Percentiles rank a stretch among this genome's conserved stretches.
Evolutionary conservation across 1,140 invertebrate species (phyloP).

Genomic region (Drosophila kikkawai): DNA sequence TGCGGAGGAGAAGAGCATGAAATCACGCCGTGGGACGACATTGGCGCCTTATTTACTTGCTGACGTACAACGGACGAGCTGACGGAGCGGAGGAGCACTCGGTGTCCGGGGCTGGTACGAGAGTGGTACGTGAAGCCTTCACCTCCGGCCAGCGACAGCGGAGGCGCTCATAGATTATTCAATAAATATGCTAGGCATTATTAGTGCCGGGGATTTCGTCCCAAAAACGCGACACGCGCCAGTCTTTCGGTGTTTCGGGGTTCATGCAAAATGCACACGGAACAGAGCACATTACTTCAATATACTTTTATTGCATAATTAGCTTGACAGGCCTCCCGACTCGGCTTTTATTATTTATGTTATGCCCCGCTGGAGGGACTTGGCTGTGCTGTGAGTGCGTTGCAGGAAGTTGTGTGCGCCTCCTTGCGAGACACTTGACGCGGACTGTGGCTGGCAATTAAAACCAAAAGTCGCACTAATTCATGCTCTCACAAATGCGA

Average conservation of each 20-base stretch:
- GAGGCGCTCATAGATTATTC: conserved; percentile 61
- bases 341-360: conserved; percentile 52
- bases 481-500: conserved; percentile 37
- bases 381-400: background rate
- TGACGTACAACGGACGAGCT: conserved; percentile 46
- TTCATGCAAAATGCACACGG: conserved; percentile 51
- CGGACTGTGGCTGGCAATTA: conserved; percentile 43
- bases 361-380: background rate
- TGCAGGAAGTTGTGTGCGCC: conserved; percentile 16
- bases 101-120: conserved; percentile 35
- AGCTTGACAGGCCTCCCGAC: conserved; percentile 38
- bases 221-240: conserved; percentile 21
- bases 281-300: conserved; percentile 43
- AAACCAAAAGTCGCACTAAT: conserved; percentile 56
- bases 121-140: conserved; percentile 55
- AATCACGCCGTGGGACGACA: conserved; percentile 60
- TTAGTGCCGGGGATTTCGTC: conserved; percentile 8
- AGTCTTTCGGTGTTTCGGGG: background rate
- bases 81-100: conserved; percentile 20
- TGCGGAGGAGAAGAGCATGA: conserved; percentile 36
- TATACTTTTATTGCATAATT: conserved; percentile 73
- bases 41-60: conserved; percentile 67
- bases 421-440: conserved; percentile 42
- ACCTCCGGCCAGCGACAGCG: conserved; percentile 16
- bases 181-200: conserved; percentile 55